These are phyloP conservation scores for Himalopsyche anomala DNA, from an alignment of 2,888 invertebrate genomes.

Conservation along the genomic window DNA sequence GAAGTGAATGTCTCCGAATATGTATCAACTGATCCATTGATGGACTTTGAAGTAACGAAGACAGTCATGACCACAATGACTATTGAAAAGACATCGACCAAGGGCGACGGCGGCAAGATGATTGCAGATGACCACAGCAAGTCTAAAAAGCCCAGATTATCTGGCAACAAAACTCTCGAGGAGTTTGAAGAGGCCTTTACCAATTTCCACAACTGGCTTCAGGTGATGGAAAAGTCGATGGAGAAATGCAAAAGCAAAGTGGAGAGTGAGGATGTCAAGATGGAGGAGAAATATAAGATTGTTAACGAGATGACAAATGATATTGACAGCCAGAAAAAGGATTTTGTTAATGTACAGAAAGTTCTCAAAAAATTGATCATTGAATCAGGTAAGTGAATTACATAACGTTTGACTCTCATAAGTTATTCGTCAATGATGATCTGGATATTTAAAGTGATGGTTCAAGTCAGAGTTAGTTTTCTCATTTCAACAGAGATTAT, in stretches of 20 bases:
- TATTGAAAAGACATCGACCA: constrained; percentile 64
- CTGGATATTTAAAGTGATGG: too few relatives aligned
- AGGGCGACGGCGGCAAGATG: constrained; percentile 62
- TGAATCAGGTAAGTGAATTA: constrained; percentile 67
- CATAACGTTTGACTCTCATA: too few relatives aligned
- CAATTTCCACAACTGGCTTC: constrained; percentile 71
- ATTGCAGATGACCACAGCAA: constrained; percentile 63
- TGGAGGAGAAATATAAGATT: constrained; percentile 67
- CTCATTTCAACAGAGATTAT: too few relatives aligned
- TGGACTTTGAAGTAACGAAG: constrained; percentile 69
- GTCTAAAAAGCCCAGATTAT: constrained; percentile 72
- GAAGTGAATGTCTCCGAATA: constrained; percentile 72
- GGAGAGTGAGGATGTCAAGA: constrained; percentile 69
- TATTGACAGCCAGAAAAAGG: constrained; percentile 74
- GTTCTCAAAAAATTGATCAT: constrained; percentile 77
- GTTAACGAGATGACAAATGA: constrained; percentile 72
- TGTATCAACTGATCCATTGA: constrained; percentile 67
- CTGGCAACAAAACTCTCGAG: constrained; percentile 67
- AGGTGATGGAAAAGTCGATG: constrained; percentile 71
- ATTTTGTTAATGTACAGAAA: constrained; percentile 78
- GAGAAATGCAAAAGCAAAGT: constrained; percentile 69
- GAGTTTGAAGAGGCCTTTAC: constrained; percentile 75
- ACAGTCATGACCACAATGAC: constrained; percentile 69
- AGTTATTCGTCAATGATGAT: too few relatives aligned
- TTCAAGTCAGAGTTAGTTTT: too few relatives aligned